Percentiles rank a stretch among this genome's conserved stretches.
phyloP scores from a whole-genome alignment of 2,113 vertebrate species.

The Ginglymostoma cirratum region DNA sequence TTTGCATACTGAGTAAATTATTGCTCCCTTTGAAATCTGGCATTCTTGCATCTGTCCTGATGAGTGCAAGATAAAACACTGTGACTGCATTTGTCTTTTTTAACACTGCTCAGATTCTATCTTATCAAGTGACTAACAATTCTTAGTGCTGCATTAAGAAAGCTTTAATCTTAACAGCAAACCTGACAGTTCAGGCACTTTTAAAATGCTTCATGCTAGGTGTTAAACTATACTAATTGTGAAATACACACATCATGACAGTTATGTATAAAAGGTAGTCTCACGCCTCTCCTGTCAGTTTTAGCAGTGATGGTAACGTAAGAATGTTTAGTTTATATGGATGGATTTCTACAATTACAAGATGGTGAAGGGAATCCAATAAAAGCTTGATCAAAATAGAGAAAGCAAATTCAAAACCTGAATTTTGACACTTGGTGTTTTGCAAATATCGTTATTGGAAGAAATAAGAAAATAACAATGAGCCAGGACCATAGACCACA shows the following conservation, averaged over 20 bases:
- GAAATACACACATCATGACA: background rate
- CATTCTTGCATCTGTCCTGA: no score
- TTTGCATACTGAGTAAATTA: no score
- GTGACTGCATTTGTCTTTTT: no score
- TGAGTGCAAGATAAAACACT: no score
- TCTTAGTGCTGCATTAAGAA: background rate
- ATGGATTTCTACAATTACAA: background rate
- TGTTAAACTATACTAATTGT: background rate
- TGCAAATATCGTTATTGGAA: background rate
- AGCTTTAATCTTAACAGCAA: background rate
- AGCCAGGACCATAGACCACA: background rate
- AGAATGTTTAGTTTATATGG: background rate
- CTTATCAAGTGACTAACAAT: no score
- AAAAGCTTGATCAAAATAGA: background rate
- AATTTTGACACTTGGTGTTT: background rate
- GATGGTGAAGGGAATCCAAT: background rate
- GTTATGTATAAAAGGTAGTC: background rate
- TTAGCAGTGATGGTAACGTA: background rate
- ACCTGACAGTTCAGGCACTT: background rate
- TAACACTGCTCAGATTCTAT: no score
- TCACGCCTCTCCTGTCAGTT: background rate
- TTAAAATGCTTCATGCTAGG: background rate
- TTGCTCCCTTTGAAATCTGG: no score
- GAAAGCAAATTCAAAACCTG: background rate
- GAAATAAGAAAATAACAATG: background rate